A percentile compares a stretch with the other conserved stretches of the same genome.
phyloP scores from a whole-genome alignment of 2,797 vertebrate genomes.

The Denticeps clupeoides region DNA sequence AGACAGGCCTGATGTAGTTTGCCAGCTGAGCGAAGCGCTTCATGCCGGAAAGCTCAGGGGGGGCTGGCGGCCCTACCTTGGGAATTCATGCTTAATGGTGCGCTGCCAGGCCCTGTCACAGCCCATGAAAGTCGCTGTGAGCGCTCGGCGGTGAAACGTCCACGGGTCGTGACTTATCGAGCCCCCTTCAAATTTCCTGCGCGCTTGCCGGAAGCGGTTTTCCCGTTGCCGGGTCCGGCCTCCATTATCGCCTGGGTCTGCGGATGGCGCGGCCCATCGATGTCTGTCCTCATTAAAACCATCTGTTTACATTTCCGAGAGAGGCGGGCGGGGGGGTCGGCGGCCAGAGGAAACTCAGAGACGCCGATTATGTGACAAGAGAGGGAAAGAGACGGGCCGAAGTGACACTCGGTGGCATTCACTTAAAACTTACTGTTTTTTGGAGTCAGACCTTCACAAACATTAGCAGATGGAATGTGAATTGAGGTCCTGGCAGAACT shows the following conservation, averaged over 20 bases:
- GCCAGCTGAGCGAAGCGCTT: slow-evolving; percentile 28
- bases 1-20: slow-evolving; percentile 31
- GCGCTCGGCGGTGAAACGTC: slow-evolving; percentile 45
- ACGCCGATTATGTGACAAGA: background rate
- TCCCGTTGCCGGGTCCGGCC: slow-evolving; percentile 36
- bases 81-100: slow-evolving; percentile 52
- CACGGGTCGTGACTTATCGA: slow-evolving; percentile 60
- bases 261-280: slow-evolving; percentile 36
- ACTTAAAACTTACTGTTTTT: too few species aligned
- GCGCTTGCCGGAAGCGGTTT: slow-evolving; percentile 13
- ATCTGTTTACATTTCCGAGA: background rate
- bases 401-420: too few species aligned
- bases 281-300: slow-evolving; percentile 26
- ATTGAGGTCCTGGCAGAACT: too few species aligned
- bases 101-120: slow-evolving; percentile 47
- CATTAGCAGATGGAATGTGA: too few species aligned
- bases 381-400: too few species aligned
- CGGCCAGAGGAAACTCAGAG: background rate
- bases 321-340: background rate
- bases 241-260: slow-evolving; percentile 41
- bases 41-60: slow-evolving; percentile 26
- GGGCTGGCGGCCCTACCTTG: slow-evolving; percentile 25
- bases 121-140: slow-evolving; percentile 45
- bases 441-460: too few species aligned
- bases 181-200: slow-evolving; percentile 48